Percentiles rank a stretch among this genome's conserved stretches.
Evolutionary conservation across 2,888 invertebrate genomes (phyloP).

Genomic region (Conops quadrifasciatus): DNA sequence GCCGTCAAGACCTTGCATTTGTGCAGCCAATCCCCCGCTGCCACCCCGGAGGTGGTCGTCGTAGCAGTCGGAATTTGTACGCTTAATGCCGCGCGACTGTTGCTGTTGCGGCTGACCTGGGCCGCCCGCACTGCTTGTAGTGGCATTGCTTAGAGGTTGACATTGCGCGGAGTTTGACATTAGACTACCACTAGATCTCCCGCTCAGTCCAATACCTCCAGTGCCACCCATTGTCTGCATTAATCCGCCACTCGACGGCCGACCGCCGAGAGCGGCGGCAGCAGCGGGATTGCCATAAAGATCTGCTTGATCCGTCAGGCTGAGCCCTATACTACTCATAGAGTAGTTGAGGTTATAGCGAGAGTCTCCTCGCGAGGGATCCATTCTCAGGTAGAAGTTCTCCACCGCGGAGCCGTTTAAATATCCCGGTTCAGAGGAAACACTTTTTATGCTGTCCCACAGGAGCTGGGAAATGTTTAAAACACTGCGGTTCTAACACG

Average conservation of each 20-base stretch:
- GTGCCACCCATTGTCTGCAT: slow-evolving; percentile 65
- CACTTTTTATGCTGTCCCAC: slow-evolving; percentile 9
- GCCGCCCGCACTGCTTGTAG: slow-evolving; percentile 42
- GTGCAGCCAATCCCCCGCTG: slow-evolving; percentile 56
- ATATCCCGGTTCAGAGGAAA: slow-evolving; percentile 43
- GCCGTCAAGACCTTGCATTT: slow-evolving; percentile 60
- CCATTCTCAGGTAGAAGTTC: slow-evolving; percentile 71
- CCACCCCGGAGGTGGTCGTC: slow-evolving; percentile 73
- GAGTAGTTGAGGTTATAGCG: slow-evolving; percentile 88
- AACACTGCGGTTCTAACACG: slow-evolving; percentile 22
- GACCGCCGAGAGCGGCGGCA: slow-evolving; percentile 58
- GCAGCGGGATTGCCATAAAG: slow-evolving; percentile 73
- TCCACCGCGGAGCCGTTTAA: slow-evolving; percentile 58
- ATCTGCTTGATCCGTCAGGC: slow-evolving; percentile 81
- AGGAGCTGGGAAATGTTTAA: slow-evolving; percentile 23
- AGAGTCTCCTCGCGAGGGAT: slow-evolving; percentile 90
- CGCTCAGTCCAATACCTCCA: slow-evolving; percentile 52
- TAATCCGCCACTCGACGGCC: slow-evolving; percentile 71
- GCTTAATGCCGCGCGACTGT: slow-evolving; percentile 69
- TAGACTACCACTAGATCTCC: slow-evolving; percentile 66
- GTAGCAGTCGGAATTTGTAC: slow-evolving; percentile 78
- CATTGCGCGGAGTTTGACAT: slow-evolving; percentile 71
- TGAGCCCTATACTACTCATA: slow-evolving; percentile 80
- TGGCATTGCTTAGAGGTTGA: slow-evolving; percentile 55
- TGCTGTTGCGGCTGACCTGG: slow-evolving; percentile 51